phyloP scores from a whole-genome alignment of 2,113 vertebrate genomes.

The Eidolon helvum region DNA sequence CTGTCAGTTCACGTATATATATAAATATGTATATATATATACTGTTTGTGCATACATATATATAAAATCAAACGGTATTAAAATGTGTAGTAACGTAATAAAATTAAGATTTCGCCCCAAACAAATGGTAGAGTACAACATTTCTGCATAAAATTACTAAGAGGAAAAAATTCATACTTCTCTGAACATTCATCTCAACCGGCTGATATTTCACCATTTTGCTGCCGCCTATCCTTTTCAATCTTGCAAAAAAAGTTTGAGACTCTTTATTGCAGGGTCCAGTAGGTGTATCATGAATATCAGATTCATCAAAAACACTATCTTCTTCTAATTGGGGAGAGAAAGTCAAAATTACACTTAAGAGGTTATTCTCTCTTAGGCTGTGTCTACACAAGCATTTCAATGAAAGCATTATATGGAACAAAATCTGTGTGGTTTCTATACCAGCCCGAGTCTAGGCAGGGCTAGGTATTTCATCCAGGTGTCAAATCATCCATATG shows the following conservation, averaged over 20 bases:
- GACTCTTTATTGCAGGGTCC: conserved; percentile 97
- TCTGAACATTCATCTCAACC: conserved; percentile 97
- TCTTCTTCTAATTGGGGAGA: conserved; percentile 93
- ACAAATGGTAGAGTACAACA: conserved; percentile 75
- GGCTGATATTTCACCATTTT: conserved; percentile 99
- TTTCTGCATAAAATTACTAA: conserved; percentile 79
- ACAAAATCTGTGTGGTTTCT: background rate
- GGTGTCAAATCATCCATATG: background rate
- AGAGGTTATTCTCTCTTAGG: conserved; percentile 75
- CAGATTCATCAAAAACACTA: conserved; percentile 99
- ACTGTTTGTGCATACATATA: conserved; percentile 73
- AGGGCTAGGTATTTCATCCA: background rate
- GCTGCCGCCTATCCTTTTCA: conserved; percentile 98
- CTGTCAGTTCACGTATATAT: conserved; percentile 76
- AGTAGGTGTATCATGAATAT: conserved; percentile 98
- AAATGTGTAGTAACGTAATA: conserved; percentile 73
- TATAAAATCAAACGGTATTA: conserved; percentile 75
- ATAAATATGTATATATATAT: conserved; percentile 73
- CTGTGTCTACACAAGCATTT: conserved; percentile 78
- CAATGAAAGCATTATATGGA: conserved; percentile 25
- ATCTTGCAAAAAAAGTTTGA: conserved; percentile 98
- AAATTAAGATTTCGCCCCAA: conserved; percentile 78
- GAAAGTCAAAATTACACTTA: conserved; percentile 80
- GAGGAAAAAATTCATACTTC: conserved; percentile 91
- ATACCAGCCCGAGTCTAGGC: background rate